Percentiles rank a stretch among this genome's conserved stretches.
Evolutionary conservation across 2,888 invertebrate species (phyloP).

Genomic region (Piscicola geometra): DNA sequence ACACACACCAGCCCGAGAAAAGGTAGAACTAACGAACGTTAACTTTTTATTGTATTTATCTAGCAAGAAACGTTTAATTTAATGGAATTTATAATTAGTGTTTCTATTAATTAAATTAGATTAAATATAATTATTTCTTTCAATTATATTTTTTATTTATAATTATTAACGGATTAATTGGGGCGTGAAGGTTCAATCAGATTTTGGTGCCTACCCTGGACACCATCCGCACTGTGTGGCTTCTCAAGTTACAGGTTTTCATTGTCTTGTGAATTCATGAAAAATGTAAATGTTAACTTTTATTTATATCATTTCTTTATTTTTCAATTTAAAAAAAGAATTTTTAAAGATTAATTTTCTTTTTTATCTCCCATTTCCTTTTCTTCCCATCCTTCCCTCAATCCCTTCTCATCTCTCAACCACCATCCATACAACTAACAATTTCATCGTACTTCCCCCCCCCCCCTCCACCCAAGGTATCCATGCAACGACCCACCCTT

Average conservation of each 20-base stretch:
- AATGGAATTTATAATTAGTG: too few relatives aligned
- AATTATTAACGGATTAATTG: too few relatives aligned
- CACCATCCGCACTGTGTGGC: conserved; percentile 72
- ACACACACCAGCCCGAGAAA: conserved; percentile 67
- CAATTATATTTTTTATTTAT: too few relatives aligned
- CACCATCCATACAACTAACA: not conserved
- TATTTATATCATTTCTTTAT: too few relatives aligned
- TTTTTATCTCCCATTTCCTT: too few relatives aligned
- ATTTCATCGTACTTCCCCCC: not conserved
- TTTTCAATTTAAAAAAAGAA: too few relatives aligned
- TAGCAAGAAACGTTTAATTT: too few relatives aligned
- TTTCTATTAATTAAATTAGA: too few relatives aligned
- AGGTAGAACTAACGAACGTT: conserved; percentile 44
- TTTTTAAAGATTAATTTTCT: too few relatives aligned
- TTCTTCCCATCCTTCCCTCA: not conserved
- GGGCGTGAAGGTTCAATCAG: conserved; percentile 64
- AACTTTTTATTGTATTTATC: too few relatives aligned
- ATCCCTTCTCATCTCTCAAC: not conserved
- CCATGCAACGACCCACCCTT: conserved; percentile 73
- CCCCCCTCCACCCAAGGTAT: conserved; percentile 53
- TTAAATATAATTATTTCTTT: too few relatives aligned
- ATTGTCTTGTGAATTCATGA: not conserved
- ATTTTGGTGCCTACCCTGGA: conserved; percentile 86
- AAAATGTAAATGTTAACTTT: too few relatives aligned
- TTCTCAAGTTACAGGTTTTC: conserved; percentile 65